Percentiles rank a stretch among this genome's conserved stretches.
Conservation (phyloP, 2,888 invertebrate species). For the Vannuccia rotundouncinata region DNA sequence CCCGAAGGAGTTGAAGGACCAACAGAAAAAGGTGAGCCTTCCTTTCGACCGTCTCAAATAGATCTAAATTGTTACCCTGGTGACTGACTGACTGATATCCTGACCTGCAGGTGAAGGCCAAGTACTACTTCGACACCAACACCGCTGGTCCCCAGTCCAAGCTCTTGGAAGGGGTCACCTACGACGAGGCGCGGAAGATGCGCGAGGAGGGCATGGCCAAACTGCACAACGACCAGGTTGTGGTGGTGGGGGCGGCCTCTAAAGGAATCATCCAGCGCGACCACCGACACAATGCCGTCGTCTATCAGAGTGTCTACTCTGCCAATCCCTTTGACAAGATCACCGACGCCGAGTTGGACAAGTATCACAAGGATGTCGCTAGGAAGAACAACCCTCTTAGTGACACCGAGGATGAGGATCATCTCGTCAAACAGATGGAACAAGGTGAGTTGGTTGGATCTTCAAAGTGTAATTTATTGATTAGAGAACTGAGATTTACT, state of each 20-base stretch:
- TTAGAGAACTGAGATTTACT: too few species aligned
- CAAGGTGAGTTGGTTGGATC: too few species aligned
- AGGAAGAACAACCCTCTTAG: slow-evolving; percentile 17
- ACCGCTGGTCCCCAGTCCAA: slow-evolving; percentile 36
- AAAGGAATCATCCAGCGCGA: slow-evolving; percentile 97
- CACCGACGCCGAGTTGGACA: slow-evolving; percentile 79
- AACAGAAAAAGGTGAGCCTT: slow-evolving; percentile 78
- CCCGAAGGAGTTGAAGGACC: slow-evolving; percentile 89
- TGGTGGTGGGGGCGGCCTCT: slow-evolving; percentile 85
- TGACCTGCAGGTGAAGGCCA: slow-evolving; percentile 34
- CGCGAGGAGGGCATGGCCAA: slow-evolving; percentile 58
- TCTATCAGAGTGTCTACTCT: slow-evolving; percentile 93
- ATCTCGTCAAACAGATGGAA: not conserved
- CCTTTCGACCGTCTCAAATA: too few species aligned
- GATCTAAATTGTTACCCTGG: too few species aligned
- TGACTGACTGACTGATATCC: too few species aligned
- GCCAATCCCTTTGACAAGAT: slow-evolving; percentile 96
- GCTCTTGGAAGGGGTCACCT: slow-evolving; percentile 65
- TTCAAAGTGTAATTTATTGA: too few species aligned
- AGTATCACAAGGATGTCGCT: slow-evolving; percentile 67
- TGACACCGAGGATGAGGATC: slow-evolving; percentile 10
- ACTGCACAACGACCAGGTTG: slow-evolving; percentile 69
- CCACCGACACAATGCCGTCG: slow-evolving; percentile 90
- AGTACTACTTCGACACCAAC: slow-evolving; percentile 37
- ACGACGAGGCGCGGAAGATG: slow-evolving; percentile 30